These are phyloP conservation scores for Pterocles burchelli DNA, from an alignment of 2,113 vertebrate genomes.

Conservation along the genomic window DNA sequence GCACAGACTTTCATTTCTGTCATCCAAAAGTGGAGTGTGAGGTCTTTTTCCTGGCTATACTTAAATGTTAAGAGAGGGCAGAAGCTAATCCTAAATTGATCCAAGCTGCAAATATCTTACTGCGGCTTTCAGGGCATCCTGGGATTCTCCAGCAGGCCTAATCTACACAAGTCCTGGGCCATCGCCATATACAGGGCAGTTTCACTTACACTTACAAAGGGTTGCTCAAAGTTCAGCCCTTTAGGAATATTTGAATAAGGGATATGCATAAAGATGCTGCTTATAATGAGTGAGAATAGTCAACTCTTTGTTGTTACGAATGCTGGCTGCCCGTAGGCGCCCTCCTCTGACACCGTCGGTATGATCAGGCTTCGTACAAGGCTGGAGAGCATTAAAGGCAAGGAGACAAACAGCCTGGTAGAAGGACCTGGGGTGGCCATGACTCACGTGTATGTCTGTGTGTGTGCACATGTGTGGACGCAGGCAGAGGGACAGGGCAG, in stretches of 20 bases:
- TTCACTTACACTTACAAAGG: not conserved
- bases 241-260: not conserved
- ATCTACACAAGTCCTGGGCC: not conserved
- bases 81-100: not conserved
- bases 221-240: not conserved
- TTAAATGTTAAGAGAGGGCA: not conserved
- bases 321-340: accelerated
- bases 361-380: not conserved
- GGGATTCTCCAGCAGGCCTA: not conserved
- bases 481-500: not conserved
- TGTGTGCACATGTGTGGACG: accelerated
- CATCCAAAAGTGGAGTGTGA: not conserved
- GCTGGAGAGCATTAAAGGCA: not conserved
- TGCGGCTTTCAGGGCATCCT: not conserved
- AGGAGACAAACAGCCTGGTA: not conserved
- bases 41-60: not conserved
- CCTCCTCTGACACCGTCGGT: not conserved
- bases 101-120: not conserved
- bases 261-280: not conserved
- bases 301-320: not conserved
- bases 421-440: accelerated
- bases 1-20: not conserved
- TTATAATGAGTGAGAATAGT: not conserved
- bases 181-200: not conserved
- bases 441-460: accelerated